Percentiles rank a stretch among this genome's conserved stretches.
Evolutionary conservation across 1,140 invertebrate species (phyloP).

Genomic region (Hyles euphorbiae): DNA sequence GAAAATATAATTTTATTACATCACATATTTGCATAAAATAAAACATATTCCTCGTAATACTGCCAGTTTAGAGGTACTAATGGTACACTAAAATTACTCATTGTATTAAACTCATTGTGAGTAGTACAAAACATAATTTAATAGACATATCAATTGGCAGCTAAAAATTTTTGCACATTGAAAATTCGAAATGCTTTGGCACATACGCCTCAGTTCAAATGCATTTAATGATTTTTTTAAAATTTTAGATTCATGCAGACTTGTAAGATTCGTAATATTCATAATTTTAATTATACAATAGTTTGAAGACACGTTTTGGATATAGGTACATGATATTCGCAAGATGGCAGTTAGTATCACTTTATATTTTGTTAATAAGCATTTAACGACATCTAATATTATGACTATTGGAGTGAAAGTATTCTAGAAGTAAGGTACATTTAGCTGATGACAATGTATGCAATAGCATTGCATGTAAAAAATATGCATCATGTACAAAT

Average conservation of each 20-base stretch:
- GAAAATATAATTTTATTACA: slow-evolving; percentile 7
- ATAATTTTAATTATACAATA: slow-evolving; percentile 2
- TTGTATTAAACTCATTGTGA: no score
- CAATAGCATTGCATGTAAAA: no score
- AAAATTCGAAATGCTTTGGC: slow-evolving; percentile 1
- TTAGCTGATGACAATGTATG: no score
- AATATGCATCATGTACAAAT: no score
- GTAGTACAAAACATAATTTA: no score
- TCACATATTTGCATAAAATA: no score
- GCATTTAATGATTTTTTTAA: background rate
- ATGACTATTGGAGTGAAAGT: background rate
- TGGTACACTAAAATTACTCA: no score
- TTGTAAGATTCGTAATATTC: background rate
- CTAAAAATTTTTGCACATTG: background rate
- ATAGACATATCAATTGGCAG: no score
- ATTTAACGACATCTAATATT: background rate
- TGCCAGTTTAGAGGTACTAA: slow-evolving; percentile 2
- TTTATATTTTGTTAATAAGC: slow-evolving; percentile 8
- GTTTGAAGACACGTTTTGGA: background rate
- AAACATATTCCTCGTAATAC: slow-evolving; percentile 8
- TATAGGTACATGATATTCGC: background rate
- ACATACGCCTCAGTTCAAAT: slow-evolving; percentile 2
- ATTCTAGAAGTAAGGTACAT: no score
- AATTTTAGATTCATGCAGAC: background rate
- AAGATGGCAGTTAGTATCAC: slow-evolving; percentile 12